These are phyloP conservation scores for Uropsilus gracilis DNA, from an alignment of 2,113 vertebrate species.

Conservation along the genomic window DNA sequence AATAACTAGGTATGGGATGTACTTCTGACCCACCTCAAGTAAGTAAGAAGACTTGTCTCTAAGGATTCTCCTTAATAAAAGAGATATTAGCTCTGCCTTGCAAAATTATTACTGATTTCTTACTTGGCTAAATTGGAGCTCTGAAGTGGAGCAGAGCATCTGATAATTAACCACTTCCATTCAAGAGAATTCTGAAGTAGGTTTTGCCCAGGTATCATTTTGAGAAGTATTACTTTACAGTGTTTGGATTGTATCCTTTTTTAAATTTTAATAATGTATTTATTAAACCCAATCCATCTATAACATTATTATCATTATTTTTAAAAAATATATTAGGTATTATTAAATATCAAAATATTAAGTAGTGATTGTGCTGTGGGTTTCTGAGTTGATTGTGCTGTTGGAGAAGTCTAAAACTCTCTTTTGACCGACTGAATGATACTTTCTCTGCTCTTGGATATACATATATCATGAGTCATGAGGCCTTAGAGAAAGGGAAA, in stretches of 20 bases:
- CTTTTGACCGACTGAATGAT: background rate
- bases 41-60: background rate
- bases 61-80: background rate
- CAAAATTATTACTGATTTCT: background rate
- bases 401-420: background rate
- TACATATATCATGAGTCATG: background rate
- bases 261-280: no score
- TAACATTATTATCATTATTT: no score
- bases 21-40: background rate
- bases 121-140: background rate
- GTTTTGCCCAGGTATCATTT: background rate
- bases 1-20: background rate
- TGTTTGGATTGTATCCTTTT: background rate
- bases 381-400: background rate
- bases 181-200: background rate
- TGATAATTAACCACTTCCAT: background rate
- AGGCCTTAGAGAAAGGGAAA: background rate
- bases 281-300: no score
- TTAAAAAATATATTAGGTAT: no score
- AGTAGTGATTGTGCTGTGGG: background rate
- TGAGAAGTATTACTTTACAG: background rate
- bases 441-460: background rate
- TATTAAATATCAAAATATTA: background rate
- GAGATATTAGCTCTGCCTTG: background rate
- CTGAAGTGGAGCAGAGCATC: background rate